Conservation (phyloP, 2,888 invertebrate genomes). For the Alcis repandata region DNA sequence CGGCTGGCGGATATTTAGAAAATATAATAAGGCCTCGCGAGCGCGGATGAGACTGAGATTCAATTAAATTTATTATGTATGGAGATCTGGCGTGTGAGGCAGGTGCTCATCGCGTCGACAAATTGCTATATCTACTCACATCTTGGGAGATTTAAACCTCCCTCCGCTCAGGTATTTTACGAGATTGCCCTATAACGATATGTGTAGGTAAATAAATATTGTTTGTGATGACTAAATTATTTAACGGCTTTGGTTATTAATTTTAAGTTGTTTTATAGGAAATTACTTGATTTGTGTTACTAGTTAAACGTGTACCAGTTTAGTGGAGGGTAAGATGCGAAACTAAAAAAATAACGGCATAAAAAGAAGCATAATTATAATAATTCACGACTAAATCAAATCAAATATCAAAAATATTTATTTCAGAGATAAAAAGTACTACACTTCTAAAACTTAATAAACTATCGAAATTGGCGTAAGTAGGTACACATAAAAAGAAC, state of each 20-base stretch:
- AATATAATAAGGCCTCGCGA: slow-evolving; percentile 79
- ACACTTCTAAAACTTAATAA: too few species aligned
- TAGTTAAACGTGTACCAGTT: too few species aligned
- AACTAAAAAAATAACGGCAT: too few species aligned
- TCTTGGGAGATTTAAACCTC: slow-evolving; percentile 61
- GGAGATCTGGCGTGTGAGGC: slow-evolving; percentile 81
- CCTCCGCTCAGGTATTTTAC: slow-evolving; percentile 44
- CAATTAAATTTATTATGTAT: slow-evolving; percentile 87
- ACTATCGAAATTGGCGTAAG: too few species aligned
- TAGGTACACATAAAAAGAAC: too few species aligned
- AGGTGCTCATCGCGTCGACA: slow-evolving; percentile 79
- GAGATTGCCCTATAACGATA: slow-evolving; percentile 41
- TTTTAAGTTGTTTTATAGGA: background rate
- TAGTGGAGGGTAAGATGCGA: too few species aligned
- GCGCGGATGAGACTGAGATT: slow-evolving; percentile 83
- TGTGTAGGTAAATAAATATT: slow-evolving; percentile 35
- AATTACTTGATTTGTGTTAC: background rate
- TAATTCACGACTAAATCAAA: too few species aligned
- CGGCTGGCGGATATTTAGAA: slow-evolving; percentile 81
- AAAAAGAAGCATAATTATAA: too few species aligned
- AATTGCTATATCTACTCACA: slow-evolving; percentile 67
- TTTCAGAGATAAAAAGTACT: too few species aligned
- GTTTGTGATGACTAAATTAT: slow-evolving; percentile 2
- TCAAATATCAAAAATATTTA: too few species aligned
- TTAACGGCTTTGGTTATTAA: background rate